Conservation (phyloP, 2,888 invertebrate species). For the Acanthoscelides obtectus region DNA sequence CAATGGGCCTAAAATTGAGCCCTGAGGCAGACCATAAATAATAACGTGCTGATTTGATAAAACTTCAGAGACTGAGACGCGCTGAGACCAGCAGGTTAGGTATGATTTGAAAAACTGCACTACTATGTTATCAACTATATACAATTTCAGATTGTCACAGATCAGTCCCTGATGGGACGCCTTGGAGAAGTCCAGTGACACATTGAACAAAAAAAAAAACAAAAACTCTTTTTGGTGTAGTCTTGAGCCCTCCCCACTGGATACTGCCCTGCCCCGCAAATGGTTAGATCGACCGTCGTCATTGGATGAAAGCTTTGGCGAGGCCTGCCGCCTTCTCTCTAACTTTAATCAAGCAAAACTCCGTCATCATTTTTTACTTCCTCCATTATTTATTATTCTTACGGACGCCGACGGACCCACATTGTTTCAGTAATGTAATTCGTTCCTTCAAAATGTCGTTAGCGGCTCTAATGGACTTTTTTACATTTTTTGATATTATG, state of each 20-base stretch:
- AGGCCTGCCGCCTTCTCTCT: constrained; percentile 30
- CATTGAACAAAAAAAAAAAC: too few species aligned
- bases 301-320: constrained; percentile 41
- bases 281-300: constrained; percentile 43
- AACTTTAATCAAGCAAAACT: constrained; percentile 36
- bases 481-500: background rate
- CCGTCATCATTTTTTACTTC: constrained; percentile 6
- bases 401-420: constrained; percentile 3
- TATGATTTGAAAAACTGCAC: too few species aligned
- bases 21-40: too few species aligned
- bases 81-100: too few species aligned
- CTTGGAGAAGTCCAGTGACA: too few species aligned
- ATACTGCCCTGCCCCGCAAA: constrained; percentile 23
- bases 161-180: too few species aligned
- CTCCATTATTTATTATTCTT: constrained; percentile 6
- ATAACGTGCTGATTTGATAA: too few species aligned
- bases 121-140: too few species aligned
- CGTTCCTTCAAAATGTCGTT: background rate
- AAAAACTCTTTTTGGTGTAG: too few species aligned
- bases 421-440: constrained; percentile 2
- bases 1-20: too few species aligned
- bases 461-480: background rate
- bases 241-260: background rate
- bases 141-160: too few species aligned
- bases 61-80: too few species aligned